Evolutionary conservation across 2,113 vertebrate genomes (phyloP).

Genomic region (Murina feae): DNA sequence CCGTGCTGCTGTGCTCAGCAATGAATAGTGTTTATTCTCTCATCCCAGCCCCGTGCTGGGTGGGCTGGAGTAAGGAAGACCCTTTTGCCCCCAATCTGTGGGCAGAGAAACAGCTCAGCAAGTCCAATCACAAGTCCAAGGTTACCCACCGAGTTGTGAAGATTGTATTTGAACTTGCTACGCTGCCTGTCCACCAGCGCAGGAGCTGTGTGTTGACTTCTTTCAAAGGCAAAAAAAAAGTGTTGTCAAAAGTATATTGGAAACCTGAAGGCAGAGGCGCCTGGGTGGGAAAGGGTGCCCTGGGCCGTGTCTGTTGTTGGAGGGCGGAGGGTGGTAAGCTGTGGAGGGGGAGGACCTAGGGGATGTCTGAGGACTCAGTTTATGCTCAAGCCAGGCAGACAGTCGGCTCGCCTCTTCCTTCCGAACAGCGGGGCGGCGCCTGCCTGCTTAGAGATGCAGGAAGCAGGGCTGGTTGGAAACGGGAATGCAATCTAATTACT

Average conservation of each 20-base stretch:
- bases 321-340: no score
- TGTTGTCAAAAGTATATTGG: not conserved
- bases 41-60: not conserved
- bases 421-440: fast-evolving
- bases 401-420: not conserved
- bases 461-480: not conserved
- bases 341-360: not conserved
- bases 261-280: not conserved
- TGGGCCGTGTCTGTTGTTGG: not conserved
- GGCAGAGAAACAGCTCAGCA: not conserved
- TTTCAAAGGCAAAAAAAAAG: not conserved
- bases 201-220: not conserved
- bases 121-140: fast-evolving
- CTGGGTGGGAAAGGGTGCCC: not conserved
- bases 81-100: not conserved
- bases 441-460: not conserved
- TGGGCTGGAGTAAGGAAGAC: not conserved
- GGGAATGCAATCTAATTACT: not conserved
- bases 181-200: not conserved
- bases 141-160: not conserved
- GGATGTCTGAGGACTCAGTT: not conserved
- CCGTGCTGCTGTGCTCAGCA: not conserved
- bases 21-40: constrained; percentile 19
- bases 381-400: not conserved
- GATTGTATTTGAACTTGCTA: not conserved